Conservation (phyloP, 1,140 invertebrate species). For the Paramacrobiotus metropolitanus region DNA sequence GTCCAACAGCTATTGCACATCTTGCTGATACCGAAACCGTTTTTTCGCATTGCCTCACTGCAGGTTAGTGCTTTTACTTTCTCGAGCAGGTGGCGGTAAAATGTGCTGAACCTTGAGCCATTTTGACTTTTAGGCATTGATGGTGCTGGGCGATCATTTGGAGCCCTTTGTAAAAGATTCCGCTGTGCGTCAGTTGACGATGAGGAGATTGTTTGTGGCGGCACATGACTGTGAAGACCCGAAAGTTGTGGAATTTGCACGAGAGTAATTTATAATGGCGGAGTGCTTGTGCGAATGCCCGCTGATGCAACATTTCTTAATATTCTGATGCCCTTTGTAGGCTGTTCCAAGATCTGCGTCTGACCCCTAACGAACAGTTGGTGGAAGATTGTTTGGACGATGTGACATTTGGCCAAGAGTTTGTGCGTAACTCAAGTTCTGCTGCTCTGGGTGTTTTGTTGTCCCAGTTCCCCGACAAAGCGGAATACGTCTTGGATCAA, state of each 20-base stretch:
- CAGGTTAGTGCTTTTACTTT: neutral
- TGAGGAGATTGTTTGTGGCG: neutral
- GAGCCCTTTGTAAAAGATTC: neutral
- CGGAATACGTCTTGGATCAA: slow-evolving; percentile 32
- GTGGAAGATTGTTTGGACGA: slow-evolving; percentile 36
- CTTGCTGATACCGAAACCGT: neutral
- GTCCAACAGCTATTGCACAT: too few species aligned
- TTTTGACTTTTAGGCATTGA: neutral
- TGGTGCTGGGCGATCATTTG: neutral
- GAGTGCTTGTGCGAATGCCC: neutral
- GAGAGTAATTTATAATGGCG: neutral
- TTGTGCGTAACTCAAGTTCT: slow-evolving; percentile 50
- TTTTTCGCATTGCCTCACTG: neutral
- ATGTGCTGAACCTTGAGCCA: neutral
- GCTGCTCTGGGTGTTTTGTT: slow-evolving; percentile 44
- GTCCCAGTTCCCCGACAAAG: slow-evolving; percentile 27
- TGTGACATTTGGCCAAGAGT: slow-evolving; percentile 47
- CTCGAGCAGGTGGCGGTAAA: neutral
- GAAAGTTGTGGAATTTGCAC: neutral
- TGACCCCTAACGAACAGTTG: slow-evolving; percentile 31
- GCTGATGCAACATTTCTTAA: neutral
- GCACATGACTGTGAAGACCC: neutral
- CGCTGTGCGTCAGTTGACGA: neutral
- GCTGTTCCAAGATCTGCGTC: slow-evolving; percentile 37
- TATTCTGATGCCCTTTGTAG: slow-evolving; percentile 12